Percentiles rank a stretch among this genome's conserved stretches.
Evolutionary conservation across 2,888 invertebrate genomes (phyloP).

Genomic region (Caenorhabditis sp.): DNA sequence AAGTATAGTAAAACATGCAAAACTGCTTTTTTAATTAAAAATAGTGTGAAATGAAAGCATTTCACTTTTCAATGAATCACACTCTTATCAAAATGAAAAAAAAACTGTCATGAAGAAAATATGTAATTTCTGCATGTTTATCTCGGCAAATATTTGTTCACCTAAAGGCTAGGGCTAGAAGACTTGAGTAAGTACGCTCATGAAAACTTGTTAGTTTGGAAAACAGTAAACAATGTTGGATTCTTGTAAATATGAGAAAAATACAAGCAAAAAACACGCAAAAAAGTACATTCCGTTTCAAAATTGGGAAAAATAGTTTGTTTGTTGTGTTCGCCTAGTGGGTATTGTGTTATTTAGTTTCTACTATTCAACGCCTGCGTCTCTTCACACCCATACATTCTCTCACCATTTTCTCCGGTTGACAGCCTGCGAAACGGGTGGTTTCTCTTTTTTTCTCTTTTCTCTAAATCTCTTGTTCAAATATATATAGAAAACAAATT

Average conservation of each 20-base stretch:
- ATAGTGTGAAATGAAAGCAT: not conserved
- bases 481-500: too few relatives aligned
- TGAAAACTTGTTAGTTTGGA: not conserved
- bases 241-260: not conserved
- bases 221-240: not conserved
- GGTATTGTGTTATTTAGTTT: not conserved
- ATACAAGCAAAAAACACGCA: not conserved
- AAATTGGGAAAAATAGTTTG: slow-evolving; percentile 31
- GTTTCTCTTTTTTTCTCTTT: not conserved
- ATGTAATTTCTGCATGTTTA: not conserved
- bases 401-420: slow-evolving; percentile 13
- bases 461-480: not conserved
- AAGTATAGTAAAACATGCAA: not conserved
- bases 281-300: slow-evolving; percentile 4
- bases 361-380: slow-evolving; percentile 15
- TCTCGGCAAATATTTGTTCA: slow-evolving; percentile 3
- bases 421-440: slow-evolving; percentile 12
- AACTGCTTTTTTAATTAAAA: not conserved
- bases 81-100: not conserved
- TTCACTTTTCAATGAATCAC: not conserved
- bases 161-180: not conserved
- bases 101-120: not conserved
- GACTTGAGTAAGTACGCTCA: not conserved
- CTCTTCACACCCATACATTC: slow-evolving; percentile 8
- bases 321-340: slow-evolving; percentile 21